Evolutionary conservation across 2,113 vertebrate genomes (phyloP), one percentile per base, ranked within the genome.

Genomic region (Platichthys flesus): DNA sequence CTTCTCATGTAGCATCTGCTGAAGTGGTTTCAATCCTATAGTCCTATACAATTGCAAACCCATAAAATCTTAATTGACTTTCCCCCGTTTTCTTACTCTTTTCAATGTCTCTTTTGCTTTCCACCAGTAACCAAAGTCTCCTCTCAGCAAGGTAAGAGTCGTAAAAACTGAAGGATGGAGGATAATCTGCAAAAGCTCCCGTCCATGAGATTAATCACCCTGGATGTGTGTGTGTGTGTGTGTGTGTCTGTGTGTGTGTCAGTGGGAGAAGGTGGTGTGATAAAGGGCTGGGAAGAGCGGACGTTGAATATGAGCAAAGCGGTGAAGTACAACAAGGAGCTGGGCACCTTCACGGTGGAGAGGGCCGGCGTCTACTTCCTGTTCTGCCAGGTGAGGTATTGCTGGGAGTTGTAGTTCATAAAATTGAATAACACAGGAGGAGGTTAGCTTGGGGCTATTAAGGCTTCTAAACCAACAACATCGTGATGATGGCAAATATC

Each of bases 231-330:
- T 37, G 35, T 37, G 28, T 62, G 24, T 72, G 57, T 77, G 40
- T 76, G 28, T 67, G 21, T 70, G 26, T 75, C 57, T 86, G 61
- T 81, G 14, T 81, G 57, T 77, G 52, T 73, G 28, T 71, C 83
- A 95, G 94, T 95, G 58, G 94, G 92, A 79, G 81, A 84, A 16
- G 94, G 95, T 1, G 96, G 96, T 4, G 95, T 95, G 28, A 96
- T 97, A 87, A 95, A 94, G 65, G 95, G 95, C 80, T 97, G 96
- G 96, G 94, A 92, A 2, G 96, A 96, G 87, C 93, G 95, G 81
- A 90, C 78, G 12, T 81, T 97, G 88, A 97, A 97, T 85, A 95
- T 96, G 90, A 96, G 91, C 59, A 96, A 92, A 75, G 96, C 96
- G 0, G 93, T 97, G 82, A 93, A 87, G 58, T 97, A 97, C 71